Base-by-base conservation (phyloP, 2,113 vertebrate species). In the Gavia stellata region DNA sequence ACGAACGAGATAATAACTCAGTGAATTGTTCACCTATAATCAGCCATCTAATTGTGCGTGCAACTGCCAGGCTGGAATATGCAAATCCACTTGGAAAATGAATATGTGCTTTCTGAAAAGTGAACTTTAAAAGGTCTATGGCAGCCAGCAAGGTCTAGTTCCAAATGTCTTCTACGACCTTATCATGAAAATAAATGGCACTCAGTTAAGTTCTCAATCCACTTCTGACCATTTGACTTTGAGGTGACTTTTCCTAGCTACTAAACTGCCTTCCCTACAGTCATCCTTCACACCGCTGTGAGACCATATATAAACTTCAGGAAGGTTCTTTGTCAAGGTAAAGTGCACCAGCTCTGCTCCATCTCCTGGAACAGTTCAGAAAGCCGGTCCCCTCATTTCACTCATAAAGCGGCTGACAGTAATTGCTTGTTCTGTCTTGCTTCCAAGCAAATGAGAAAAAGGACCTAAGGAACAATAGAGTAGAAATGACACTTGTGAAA, bases 381-480 rank as follows among this genome's bases (percentile, higher is more conserved):
- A 70, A 88, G 66, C 55, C 2, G 0, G 55, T 86, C 45, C 75
- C 14, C 89, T 68, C 61, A 3, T 56, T 67, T 47, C 61, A 42
- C 4, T 14, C 49, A 0, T 50, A 49, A 78, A 59, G 56, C 95
- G 96, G 89, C 90, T 91, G 94, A 29, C 86, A 95, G 78, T 33
- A 71, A 94, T 72, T 85, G 65, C 81, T 90, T 25, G 52, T 74
- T 67, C 94, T 91, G 89, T 73, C 79, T 67, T 59, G 33, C 84
- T 92, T 77, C 87, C 86, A 52, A 88, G 87, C 20, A 72, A 12
- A 80, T 82, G 61, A 85, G 78, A 94, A 72, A 6, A n/a, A 89
- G 93, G 44, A 66, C 28, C 89, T 77, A 50, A 92, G 93, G 73
- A 90, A 96, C 92, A 96, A 95, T 72, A 82, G 86, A 77, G 62